Evolutionary conservation across 2,113 vertebrate species (phyloP).

Genomic region (Psittacus erithacus): DNA sequence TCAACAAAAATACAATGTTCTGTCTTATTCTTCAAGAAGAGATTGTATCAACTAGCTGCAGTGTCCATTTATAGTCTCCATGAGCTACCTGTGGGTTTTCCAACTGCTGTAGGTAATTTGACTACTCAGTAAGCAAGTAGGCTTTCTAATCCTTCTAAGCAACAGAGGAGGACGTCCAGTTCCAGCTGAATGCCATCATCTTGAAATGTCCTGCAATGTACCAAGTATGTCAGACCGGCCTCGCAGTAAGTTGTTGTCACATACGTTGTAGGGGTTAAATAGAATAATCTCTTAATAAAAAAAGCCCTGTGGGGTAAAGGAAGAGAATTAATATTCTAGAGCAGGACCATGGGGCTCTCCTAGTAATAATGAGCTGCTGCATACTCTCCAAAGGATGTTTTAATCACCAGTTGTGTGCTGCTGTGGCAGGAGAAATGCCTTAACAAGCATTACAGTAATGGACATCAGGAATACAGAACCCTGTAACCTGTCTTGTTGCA

Average conservation of each 20-base stretch:
- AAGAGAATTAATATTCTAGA: neutral
- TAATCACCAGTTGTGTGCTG: neutral
- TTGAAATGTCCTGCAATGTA: neutral
- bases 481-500: neutral
- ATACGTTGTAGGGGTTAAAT: neutral
- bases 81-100: slow-evolving; percentile 34
- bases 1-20: neutral
- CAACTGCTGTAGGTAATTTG: neutral
- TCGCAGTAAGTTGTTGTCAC: neutral
- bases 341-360: neutral
- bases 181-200: neutral
- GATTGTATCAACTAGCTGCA: neutral
- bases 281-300: neutral
- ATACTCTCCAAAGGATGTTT: neutral
- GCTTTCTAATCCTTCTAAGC: slow-evolving; percentile 18
- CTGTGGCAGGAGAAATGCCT: neutral
- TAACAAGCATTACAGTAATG: neutral
- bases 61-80: neutral
- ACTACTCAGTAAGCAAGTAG: slow-evolving; percentile 17
- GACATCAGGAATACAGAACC: neutral
- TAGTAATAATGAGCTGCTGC: neutral
- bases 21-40: neutral
- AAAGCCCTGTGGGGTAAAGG: neutral
- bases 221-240: neutral
- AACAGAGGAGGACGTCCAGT: neutral